A percentile compares a stretch with the other conserved stretches of the same genome.
Evolutionary conservation across 2,113 vertebrate species (phyloP).

Genomic region (Origma solitaria): DNA sequence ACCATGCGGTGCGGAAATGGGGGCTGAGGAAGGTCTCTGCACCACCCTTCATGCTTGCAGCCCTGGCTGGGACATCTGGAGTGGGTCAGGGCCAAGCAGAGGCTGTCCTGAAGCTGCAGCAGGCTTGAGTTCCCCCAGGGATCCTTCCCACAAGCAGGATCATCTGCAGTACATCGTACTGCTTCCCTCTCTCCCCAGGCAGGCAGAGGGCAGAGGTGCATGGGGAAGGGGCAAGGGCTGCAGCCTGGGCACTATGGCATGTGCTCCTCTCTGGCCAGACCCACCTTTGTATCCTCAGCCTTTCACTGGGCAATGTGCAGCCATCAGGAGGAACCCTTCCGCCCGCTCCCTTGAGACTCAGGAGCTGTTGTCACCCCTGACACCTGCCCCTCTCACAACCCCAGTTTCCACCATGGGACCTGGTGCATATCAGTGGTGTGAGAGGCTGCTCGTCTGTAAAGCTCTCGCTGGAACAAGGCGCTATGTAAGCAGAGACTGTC

Average conservation of each 20-base stretch:
- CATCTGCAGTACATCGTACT: fast-evolving
- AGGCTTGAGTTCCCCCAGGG: not conserved
- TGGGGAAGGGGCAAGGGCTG: not conserved
- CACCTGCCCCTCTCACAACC: not conserved
- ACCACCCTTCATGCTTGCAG: not conserved
- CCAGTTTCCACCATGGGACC: fast-evolving
- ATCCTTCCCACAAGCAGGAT: not conserved
- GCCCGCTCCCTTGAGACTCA: fast-evolving
- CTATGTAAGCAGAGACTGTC: not conserved
- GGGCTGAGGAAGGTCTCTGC: not conserved
- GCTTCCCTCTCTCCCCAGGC: not conserved
- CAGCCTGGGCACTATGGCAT: not conserved
- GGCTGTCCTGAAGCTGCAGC: not conserved
- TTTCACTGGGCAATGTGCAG: not conserved
- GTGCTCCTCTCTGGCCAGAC: not conserved
- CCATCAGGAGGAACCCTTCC: not conserved
- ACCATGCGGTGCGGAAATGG: fast-evolving
- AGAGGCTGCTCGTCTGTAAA: not conserved
- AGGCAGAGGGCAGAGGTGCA: not conserved
- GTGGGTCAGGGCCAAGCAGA: not conserved
- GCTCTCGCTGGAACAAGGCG: not conserved
- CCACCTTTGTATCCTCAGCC: not conserved
- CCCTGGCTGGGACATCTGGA: not conserved
- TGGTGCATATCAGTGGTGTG: not conserved
- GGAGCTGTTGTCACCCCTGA: not conserved